Evolutionary conservation across 2,888 invertebrate species (phyloP).

Genomic region (Tachina fera): DNA sequence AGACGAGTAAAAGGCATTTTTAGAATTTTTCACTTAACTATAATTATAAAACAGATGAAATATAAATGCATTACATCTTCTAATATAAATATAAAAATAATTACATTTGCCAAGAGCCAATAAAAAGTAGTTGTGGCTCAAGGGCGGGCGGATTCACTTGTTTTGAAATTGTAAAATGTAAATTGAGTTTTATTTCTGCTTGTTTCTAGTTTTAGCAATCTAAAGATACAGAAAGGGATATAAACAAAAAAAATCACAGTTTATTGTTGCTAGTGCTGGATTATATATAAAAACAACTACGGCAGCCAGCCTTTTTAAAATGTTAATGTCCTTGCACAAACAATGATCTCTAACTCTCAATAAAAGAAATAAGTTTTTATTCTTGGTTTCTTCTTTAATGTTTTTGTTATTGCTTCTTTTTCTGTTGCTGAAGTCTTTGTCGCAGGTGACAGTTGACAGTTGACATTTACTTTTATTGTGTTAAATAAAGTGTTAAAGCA

Average conservation of each 20-base stretch:
- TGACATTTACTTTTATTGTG: conserved; percentile 52
- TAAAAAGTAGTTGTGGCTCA: conserved; percentile 42
- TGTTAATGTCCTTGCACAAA: conserved; percentile 35
- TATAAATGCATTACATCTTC: conserved; percentile 20
- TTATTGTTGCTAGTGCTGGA: not conserved
- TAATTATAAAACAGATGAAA: conserved; percentile 36
- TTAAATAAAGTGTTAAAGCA: conserved; percentile 50
- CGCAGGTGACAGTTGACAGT: conserved; percentile 34
- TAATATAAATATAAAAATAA: not conserved
- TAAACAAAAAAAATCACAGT: not conserved
- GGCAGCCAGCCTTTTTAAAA: not conserved
- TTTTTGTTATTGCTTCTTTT: not conserved
- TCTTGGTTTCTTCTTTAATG: not conserved
- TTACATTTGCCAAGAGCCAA: not conserved
- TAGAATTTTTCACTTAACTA: conserved; percentile 8
- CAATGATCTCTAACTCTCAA: conserved; percentile 33
- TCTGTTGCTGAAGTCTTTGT: not conserved
- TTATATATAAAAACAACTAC: not conserved
- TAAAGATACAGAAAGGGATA: not conserved
- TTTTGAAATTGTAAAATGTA: conserved; percentile 42
- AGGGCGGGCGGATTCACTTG: conserved; percentile 42
- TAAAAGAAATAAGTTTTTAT: conserved; percentile 9
- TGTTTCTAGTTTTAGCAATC: conserved; percentile 6
- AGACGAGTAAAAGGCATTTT: not conserved
- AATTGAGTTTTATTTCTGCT: conserved; percentile 15